phyloP scores from a whole-genome alignment of 1,140 invertebrate species.

The Drosophila tani region DNA sequence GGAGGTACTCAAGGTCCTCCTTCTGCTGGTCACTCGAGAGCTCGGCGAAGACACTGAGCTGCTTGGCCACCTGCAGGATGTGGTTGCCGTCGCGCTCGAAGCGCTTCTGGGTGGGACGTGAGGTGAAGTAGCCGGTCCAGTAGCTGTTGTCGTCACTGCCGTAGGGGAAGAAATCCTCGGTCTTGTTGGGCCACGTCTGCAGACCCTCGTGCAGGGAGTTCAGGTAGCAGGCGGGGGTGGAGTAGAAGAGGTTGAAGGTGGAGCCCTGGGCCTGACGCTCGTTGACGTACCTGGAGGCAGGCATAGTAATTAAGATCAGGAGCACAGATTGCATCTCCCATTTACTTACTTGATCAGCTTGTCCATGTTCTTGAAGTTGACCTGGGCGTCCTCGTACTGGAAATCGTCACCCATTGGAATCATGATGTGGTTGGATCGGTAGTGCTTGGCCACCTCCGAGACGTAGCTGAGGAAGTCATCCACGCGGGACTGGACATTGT shows the following conservation, averaged over 20 bases:
- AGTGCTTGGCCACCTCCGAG: slow-evolving; percentile 86
- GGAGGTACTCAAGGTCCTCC: slow-evolving; percentile 73
- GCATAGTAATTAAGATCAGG: neutral
- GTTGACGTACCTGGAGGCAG: slow-evolving; percentile 78
- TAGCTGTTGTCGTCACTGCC: slow-evolving; percentile 92
- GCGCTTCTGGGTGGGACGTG: slow-evolving; percentile 93
- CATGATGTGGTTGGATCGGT: slow-evolving; percentile 91
- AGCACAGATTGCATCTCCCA: rapidly evolving
- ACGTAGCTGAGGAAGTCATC: slow-evolving; percentile 87
- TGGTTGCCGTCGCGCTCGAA: slow-evolving; percentile 92
- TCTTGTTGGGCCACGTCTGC: slow-evolving; percentile 89
- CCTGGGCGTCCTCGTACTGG: slow-evolving; percentile 93
- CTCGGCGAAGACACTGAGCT: slow-evolving; percentile 85
- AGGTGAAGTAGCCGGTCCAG: slow-evolving; percentile 98
- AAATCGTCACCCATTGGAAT: slow-evolving; percentile 98
- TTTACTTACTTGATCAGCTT: slow-evolving; percentile 92
- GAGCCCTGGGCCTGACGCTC: slow-evolving; percentile 87
- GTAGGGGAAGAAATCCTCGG: slow-evolving; percentile 97
- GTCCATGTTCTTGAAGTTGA: slow-evolving; percentile 95
- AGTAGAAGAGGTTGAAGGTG: slow-evolving; percentile 85
- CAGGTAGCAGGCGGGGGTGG: slow-evolving; percentile 96
- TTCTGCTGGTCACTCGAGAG: slow-evolving; percentile 45
- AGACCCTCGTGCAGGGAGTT: slow-evolving; percentile 91
- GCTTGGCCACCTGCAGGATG: slow-evolving; percentile 90
- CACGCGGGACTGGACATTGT: slow-evolving; percentile 90